A percentile compares a stretch with the other conserved stretches of the same genome.
Evolutionary conservation across 2,797 vertebrate genomes (phyloP).

Genomic region (Lindbergichthys nudifrons): DNA sequence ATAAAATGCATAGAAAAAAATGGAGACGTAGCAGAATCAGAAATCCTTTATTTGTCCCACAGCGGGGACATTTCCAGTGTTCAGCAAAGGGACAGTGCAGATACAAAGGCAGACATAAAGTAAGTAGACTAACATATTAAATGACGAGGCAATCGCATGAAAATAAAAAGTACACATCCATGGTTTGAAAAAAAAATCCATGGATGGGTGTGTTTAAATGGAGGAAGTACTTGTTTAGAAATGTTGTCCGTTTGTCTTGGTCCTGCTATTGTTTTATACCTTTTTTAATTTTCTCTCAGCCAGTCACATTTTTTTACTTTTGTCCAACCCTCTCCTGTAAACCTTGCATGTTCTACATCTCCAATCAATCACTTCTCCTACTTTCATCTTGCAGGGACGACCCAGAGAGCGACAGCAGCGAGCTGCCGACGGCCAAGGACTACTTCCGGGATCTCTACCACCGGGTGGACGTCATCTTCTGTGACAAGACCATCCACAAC

Average conservation of each 20-base stretch:
- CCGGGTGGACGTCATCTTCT: slow-evolving; percentile 98
- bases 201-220: background rate
- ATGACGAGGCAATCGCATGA: too few relatives aligned
- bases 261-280: background rate
- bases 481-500: slow-evolving; percentile 99
- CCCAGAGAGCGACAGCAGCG: slow-evolving; percentile 97
- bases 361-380: background rate
- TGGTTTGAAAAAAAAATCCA: too few relatives aligned
- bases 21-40: background rate
- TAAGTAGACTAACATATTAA: too few relatives aligned
- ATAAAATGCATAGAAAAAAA: slow-evolving; percentile 13
- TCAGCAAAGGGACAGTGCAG: too few relatives aligned
- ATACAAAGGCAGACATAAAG: too few relatives aligned
- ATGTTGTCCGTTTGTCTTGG: background rate
- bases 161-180: too few relatives aligned
- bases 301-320: slow-evolving; percentile 7
- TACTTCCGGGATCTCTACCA: slow-evolving; percentile 99
- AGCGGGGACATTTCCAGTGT: too few relatives aligned
- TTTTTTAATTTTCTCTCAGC: background rate
- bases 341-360: background rate
- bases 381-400: slow-evolving; percentile 87
- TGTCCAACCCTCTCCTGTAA: background rate
- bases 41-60: too few relatives aligned
- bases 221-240: background rate
- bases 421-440: slow-evolving; percentile 97